Evolutionary conservation across 2,113 vertebrate genomes (phyloP).

Genomic region (Reinhardtius hippoglossoides): DNA sequence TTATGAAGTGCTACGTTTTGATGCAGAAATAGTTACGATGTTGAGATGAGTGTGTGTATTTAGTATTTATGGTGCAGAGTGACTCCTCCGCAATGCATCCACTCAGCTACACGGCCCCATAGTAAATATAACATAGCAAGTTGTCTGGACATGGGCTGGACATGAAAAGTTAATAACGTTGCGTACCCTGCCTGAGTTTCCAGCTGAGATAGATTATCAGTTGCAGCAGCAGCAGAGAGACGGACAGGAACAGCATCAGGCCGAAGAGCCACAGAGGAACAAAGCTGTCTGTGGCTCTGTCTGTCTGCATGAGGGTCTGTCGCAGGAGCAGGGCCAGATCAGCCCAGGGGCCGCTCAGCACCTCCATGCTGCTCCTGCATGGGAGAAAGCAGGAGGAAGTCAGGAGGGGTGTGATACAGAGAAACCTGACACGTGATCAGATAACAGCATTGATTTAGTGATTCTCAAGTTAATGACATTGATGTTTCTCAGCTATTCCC

Average conservation of each 20-base stretch:
- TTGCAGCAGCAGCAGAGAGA: constrained; percentile 68
- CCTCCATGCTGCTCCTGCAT: constrained; percentile 56
- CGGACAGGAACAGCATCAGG: constrained; percentile 63
- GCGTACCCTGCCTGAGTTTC: constrained; percentile 73
- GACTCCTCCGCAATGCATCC: neutral
- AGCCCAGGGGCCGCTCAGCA: constrained; percentile 69
- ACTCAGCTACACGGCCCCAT: neutral
- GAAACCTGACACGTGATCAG: too few relatives aligned
- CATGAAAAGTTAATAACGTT: constrained; percentile 14
- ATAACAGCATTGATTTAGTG: too few relatives aligned
- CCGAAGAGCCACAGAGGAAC: constrained; percentile 47
- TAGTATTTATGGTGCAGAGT: neutral
- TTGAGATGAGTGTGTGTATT: constrained; percentile 5
- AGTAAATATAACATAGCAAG: constrained; percentile 2
- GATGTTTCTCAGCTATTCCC: too few relatives aligned
- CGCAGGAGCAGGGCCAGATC: constrained; percentile 66
- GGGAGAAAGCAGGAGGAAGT: neutral
- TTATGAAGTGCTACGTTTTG: neutral
- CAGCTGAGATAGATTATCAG: constrained; percentile 65
- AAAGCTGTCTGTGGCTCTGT: constrained; percentile 9
- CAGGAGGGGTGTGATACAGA: neutral
- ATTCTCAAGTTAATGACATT: too few relatives aligned
- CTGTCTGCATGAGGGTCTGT: constrained; percentile 13
- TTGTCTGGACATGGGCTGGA: neutral
- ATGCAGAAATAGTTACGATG: neutral